Conservation (phyloP, 2,797 vertebrate genomes). For the Gobio occitaniae region DNA sequence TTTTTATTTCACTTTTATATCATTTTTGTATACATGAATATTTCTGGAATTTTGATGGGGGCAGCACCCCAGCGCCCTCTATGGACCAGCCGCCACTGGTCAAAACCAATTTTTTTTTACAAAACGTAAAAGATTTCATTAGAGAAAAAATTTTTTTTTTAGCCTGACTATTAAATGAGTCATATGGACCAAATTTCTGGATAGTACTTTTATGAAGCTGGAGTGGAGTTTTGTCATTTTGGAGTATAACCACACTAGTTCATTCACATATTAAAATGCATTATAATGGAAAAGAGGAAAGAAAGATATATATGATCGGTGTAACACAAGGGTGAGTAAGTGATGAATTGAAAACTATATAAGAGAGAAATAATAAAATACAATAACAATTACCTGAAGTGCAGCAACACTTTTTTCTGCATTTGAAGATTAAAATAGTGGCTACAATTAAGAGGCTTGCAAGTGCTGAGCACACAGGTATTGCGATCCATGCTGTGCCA, state of each 20-base stretch:
- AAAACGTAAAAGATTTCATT: neutral
- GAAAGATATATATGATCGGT: neutral
- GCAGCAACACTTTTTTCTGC: neutral
- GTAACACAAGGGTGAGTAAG: neutral
- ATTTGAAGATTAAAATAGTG: slow-evolving; percentile 28
- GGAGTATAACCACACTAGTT: neutral
- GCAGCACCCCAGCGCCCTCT: no score
- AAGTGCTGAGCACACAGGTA: slow-evolving; percentile 4
- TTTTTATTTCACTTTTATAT: no score
- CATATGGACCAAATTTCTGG: no score
- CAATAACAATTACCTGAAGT: slow-evolving; percentile 17
- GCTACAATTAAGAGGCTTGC: slow-evolving; percentile 19
- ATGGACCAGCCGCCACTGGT: no score
- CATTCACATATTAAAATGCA: neutral
- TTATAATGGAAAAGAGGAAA: neutral
- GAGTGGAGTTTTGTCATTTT: neutral
- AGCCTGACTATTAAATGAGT: neutral
- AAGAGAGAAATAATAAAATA: neutral
- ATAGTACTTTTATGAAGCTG: neutral
- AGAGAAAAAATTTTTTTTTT: neutral
- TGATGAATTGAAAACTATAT: neutral
- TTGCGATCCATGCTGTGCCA: neutral
- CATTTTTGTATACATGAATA: no score
- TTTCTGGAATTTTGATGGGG: no score
- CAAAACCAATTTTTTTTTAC: neutral